phyloP scores from a whole-genome alignment of 2,888 invertebrate genomes.

The Rotaria sp. region DNA sequence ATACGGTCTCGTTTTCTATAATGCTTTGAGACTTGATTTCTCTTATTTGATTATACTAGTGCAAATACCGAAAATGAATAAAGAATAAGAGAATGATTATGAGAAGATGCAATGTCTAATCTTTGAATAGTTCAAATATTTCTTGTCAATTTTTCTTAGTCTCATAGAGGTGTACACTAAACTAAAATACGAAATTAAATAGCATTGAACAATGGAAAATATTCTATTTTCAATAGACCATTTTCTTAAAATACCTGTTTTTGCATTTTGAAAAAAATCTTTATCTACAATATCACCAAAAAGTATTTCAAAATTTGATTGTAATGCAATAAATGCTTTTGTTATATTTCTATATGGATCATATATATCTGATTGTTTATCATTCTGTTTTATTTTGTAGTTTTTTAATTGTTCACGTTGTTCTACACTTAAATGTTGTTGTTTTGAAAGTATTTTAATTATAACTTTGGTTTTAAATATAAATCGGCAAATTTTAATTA shows the following conservation, averaged over 20 bases:
- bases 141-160: too few species aligned
- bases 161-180: too few species aligned
- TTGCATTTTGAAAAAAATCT: slow-evolving; percentile 12
- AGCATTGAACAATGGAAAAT: too few species aligned
- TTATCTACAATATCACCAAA: slow-evolving; percentile 2
- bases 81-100: too few species aligned
- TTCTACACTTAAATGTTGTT: background rate
- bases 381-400: background rate
- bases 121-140: too few species aligned
- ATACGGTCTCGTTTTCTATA: too few species aligned
- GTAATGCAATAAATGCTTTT: slow-evolving; percentile 19
- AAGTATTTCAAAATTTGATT: slow-evolving; percentile 10
- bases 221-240: too few species aligned
- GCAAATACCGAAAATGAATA: too few species aligned
- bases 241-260: background rate
- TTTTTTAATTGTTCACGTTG: background rate
- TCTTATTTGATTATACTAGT: too few species aligned
- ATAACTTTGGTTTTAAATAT: slow-evolving; percentile 19
- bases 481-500: slow-evolving; percentile 15
- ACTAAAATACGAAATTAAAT: too few species aligned
- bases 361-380: background rate
- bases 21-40: too few species aligned
- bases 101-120: too few species aligned
- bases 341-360: slow-evolving; percentile 23
- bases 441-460: background rate